These are phyloP conservation scores for Acleris cristana DNA, from an alignment of 2,888 invertebrate genomes.

Conservation along the genomic window DNA sequence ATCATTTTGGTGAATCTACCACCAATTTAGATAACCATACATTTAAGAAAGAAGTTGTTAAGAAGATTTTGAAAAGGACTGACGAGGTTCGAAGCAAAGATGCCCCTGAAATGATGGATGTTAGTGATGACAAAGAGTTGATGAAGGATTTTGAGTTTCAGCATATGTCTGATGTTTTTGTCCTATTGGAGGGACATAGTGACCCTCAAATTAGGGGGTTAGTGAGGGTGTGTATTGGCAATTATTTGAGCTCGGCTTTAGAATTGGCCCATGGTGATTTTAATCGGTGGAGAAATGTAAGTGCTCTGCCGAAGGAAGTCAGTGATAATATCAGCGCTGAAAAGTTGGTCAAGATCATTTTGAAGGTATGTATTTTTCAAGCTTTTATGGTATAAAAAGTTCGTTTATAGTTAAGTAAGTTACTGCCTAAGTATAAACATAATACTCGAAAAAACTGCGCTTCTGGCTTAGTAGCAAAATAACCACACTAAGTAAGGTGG, in stretches of 20 bases:
- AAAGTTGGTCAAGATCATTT: slow-evolving; percentile 77
- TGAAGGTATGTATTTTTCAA: slow-evolving; percentile 74
- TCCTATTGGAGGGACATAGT: slow-evolving; percentile 86
- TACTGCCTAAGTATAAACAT: too few relatives aligned
- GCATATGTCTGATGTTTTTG: slow-evolving; percentile 87
- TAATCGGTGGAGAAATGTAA: slow-evolving; percentile 73
- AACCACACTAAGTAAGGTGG: too few relatives aligned
- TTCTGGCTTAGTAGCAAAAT: too few relatives aligned
- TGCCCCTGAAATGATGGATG: slow-evolving; percentile 44
- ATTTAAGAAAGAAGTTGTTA: slow-evolving; percentile 50
- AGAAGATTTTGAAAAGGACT: slow-evolving; percentile 54
- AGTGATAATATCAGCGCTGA: slow-evolving; percentile 70
- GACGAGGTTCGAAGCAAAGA: slow-evolving; percentile 59
- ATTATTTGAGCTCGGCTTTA: slow-evolving; percentile 85
- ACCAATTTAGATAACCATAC: slow-evolving; percentile 65
- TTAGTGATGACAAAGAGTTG: slow-evolving; percentile 40
- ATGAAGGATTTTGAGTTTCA: slow-evolving; percentile 76
- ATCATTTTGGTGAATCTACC: slow-evolving; percentile 84
- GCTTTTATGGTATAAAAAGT: too few relatives aligned
- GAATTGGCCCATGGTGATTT: slow-evolving; percentile 83
- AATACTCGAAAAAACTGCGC: too few relatives aligned
- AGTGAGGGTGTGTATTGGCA: slow-evolving; percentile 86
- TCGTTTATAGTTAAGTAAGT: too few relatives aligned
- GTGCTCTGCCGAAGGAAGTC: slow-evolving; percentile 64
- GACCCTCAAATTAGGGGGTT: slow-evolving; percentile 93